These are phyloP conservation scores for Hipparchia sbordonii DNA, from an alignment of 2,888 invertebrate genomes.

Conservation along the genomic window DNA sequence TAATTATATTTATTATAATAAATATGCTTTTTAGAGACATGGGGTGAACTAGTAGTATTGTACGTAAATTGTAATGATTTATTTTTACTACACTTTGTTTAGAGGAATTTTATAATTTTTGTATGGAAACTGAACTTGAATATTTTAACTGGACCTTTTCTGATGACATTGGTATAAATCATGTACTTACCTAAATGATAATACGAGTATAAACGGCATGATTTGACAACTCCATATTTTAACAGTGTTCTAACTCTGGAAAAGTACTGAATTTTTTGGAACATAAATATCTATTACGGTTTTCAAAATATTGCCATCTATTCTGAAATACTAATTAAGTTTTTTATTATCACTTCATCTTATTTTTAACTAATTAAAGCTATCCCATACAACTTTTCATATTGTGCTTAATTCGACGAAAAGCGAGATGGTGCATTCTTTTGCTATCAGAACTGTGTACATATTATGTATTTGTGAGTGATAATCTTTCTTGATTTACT, in stretches of 20 bases:
- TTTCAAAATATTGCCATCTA: slow-evolving; percentile 8
- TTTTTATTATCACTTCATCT: slow-evolving; percentile 51
- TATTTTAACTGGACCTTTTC: too few relatives aligned
- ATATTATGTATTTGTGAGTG: slow-evolving; percentile 23
- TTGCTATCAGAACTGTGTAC: slow-evolving; percentile 26
- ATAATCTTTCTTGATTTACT: slow-evolving; percentile 26
- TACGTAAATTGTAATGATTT: too few relatives aligned
- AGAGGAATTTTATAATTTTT: too few relatives aligned
- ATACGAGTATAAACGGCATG: too few relatives aligned
- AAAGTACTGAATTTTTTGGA: background rate
- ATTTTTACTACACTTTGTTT: too few relatives aligned
- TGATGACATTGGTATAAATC: too few relatives aligned
- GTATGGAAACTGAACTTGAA: too few relatives aligned
- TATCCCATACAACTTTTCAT: slow-evolving; percentile 80
- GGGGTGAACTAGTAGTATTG: too few relatives aligned
- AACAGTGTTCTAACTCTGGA: background rate
- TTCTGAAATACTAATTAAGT: slow-evolving; percentile 43
- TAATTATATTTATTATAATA: too few relatives aligned
- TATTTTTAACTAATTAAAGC: slow-evolving; percentile 78
- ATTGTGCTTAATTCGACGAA: slow-evolving; percentile 68
- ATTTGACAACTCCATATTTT: too few relatives aligned
- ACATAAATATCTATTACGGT: background rate
- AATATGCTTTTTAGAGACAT: too few relatives aligned
- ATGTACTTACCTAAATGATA: too few relatives aligned
- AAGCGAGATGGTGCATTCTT: slow-evolving; percentile 51